phyloP scores from a whole-genome alignment of 1,140 invertebrate genomes.

The Trichoplusia ni region DNA sequence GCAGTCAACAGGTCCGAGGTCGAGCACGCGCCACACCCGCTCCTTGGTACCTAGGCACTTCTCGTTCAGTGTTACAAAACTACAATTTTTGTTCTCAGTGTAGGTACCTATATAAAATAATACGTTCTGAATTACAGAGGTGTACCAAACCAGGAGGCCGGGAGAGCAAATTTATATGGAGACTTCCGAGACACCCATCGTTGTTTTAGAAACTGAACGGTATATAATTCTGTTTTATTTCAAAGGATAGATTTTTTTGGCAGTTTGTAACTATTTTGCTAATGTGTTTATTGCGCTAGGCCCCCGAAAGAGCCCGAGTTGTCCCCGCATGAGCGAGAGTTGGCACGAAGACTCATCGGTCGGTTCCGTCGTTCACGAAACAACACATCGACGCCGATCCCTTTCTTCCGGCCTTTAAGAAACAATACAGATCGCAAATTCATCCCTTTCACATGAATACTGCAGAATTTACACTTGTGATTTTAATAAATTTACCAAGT shows the following conservation, averaged over 20 bases:
- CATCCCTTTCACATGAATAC: not conserved
- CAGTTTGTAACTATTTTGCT: not conserved
- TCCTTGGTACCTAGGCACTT: slow-evolving; percentile 50
- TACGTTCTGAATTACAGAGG: slow-evolving; percentile 45
- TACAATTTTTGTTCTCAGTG: not conserved
- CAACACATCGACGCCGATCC: slow-evolving; percentile 41
- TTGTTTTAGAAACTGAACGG: slow-evolving; percentile 71
- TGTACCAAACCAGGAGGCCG: slow-evolving; percentile 55
- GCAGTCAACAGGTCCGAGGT: slow-evolving; percentile 64
- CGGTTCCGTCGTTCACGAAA: slow-evolving; percentile 64
- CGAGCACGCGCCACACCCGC: slow-evolving; percentile 56
- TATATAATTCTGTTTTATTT: slow-evolving; percentile 35
- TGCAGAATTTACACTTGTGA: not conserved
- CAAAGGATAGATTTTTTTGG: too few relatives aligned
- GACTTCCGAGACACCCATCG: slow-evolving; percentile 53
- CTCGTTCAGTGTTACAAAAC: too few relatives aligned
- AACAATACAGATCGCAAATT: slow-evolving; percentile 34
- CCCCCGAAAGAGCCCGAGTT: slow-evolving; percentile 62
- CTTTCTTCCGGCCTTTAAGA: slow-evolving; percentile 57
- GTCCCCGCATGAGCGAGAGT: slow-evolving; percentile 59
- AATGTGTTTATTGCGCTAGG: slow-evolving; percentile 37
- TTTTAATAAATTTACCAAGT: slow-evolving; percentile 13
- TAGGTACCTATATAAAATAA: not conserved
- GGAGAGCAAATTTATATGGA: slow-evolving; percentile 57
- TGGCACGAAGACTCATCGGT: slow-evolving; percentile 64